These are phyloP conservation scores for Poliocrania exsul DNA, from an alignment of 2,797 vertebrate species.

Conservation along the genomic window DNA sequence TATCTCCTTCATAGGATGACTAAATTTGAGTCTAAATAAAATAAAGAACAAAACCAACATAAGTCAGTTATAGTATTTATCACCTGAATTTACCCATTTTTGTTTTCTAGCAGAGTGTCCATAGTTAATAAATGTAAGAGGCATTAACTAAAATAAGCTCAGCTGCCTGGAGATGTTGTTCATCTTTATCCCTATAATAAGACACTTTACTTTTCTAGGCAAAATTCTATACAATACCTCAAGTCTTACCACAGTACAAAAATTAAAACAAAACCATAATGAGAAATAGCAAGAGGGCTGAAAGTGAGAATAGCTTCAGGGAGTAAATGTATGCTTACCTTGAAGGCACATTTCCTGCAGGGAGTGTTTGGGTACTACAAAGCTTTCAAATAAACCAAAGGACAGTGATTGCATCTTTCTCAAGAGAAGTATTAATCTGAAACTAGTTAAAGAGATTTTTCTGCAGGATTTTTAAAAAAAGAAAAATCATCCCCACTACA, in stretches of 20 bases:
- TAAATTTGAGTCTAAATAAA: slow-evolving; percentile 16
- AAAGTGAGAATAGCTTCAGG: background rate
- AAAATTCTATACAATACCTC: background rate
- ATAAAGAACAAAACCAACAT: background rate
- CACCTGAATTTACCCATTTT: background rate
- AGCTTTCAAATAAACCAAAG: slow-evolving; percentile 2
- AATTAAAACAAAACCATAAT: background rate
- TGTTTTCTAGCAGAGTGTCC: background rate
- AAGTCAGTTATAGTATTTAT: slow-evolving; percentile 11
- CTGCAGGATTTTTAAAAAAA: background rate
- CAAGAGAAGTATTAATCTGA: background rate
- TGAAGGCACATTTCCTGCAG: slow-evolving; percentile 19
- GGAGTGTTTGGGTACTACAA: background rate
- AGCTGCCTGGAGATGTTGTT: background rate
- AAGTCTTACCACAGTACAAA: background rate
- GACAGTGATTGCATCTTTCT: background rate
- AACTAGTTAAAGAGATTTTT: background rate
- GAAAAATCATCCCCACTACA: background rate
- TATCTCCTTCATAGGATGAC: background rate
- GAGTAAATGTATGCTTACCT: background rate
- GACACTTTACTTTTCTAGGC: background rate
- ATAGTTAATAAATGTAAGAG: background rate
- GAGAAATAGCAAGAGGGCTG: background rate
- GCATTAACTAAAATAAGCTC: background rate
- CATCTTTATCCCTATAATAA: background rate